Percentiles rank a stretch among this genome's conserved stretches.
Conservation (phyloP, 2,888 invertebrate genomes). For the Synergus umbraculus region DNA sequence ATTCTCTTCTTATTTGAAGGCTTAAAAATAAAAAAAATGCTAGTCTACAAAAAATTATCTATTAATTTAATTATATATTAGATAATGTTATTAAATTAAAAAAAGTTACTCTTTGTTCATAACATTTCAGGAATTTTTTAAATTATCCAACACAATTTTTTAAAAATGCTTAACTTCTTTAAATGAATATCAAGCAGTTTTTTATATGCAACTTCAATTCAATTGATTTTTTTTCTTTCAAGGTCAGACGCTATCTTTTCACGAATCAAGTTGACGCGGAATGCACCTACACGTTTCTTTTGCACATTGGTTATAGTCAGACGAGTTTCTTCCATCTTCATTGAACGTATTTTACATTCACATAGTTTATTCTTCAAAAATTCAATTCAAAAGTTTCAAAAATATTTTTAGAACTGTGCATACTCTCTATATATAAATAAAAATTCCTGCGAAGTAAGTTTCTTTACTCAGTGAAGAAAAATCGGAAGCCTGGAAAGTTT, state of each 20-base stretch:
- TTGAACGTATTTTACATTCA: neutral
- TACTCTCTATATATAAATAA: neutral
- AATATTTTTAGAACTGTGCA: neutral
- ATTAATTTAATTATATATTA: neutral
- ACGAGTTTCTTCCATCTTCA: too few species aligned
- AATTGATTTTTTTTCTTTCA: neutral
- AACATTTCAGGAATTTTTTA: neutral
- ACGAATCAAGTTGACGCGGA: neutral
- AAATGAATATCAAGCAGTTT: neutral
- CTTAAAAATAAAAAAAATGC: neutral
- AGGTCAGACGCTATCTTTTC: neutral
- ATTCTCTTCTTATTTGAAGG: neutral
- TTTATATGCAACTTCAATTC: neutral
- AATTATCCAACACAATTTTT: neutral
- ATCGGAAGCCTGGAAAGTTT: too few species aligned
- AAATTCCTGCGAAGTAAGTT: too few species aligned
- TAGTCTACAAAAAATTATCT: neutral
- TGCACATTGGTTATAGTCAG: neutral
- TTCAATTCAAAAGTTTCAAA: neutral
- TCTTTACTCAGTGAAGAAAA: too few species aligned
- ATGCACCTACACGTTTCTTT: neutral
- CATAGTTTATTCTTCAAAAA: neutral
- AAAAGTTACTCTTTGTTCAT: too few species aligned
- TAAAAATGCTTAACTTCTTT: neutral
- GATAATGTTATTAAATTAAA: too few species aligned